These are phyloP conservation scores for Rostratula benghalensis DNA, from an alignment of 2,113 vertebrate species.

Conservation along the genomic window DNA sequence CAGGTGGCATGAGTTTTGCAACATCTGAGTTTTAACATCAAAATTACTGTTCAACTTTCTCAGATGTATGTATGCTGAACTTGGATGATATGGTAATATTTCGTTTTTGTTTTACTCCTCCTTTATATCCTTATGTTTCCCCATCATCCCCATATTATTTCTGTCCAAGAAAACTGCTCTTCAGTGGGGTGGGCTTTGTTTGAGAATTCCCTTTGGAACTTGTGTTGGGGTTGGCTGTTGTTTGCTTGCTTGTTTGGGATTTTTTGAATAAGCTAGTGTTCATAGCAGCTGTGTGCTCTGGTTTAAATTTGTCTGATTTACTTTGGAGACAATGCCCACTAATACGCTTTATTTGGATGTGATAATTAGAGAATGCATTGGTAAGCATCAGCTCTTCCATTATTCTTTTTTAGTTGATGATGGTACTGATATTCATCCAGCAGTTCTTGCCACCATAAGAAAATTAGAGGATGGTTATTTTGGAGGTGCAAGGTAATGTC, in stretches of 20 bases:
- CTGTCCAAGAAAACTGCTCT: neutral
- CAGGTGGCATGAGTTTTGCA: neutral
- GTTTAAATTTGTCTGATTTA: neutral
- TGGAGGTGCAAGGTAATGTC: constrained; percentile 89
- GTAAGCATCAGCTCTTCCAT: neutral
- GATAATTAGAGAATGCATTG: neutral
- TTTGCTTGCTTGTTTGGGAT: neutral
- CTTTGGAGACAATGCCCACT: neutral
- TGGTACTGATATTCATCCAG: constrained; percentile 88
- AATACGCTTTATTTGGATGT: neutral
- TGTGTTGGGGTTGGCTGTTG: neutral
- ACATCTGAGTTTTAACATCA: neutral
- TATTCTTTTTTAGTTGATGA: constrained; percentile 83
- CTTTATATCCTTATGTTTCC: neutral
- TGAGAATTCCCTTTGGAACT: neutral
- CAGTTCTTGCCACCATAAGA: constrained; percentile 88
- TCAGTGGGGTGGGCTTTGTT: neutral
- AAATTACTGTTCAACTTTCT: neutral
- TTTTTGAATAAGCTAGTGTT: neutral
- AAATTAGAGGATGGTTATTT: constrained; percentile 98
- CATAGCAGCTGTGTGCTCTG: neutral
- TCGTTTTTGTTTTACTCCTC: neutral
- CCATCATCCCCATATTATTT: neutral
- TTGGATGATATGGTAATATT: neutral
- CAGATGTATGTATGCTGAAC: neutral